phyloP scores from a whole-genome alignment of 2,113 vertebrate genomes.

The Phaethornis superciliosus region DNA sequence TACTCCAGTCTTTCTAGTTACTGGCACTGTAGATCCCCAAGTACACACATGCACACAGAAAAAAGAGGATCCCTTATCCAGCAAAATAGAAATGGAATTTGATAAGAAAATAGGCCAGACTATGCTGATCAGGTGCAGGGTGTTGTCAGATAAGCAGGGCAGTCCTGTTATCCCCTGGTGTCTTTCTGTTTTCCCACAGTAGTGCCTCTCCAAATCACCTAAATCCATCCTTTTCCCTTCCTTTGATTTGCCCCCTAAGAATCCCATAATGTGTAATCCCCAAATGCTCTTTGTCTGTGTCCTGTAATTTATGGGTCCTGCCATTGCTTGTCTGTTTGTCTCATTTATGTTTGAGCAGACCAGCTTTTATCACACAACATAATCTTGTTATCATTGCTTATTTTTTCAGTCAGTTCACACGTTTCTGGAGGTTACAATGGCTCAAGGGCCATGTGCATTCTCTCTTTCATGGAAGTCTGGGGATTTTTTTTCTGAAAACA shows the following conservation, averaged over 20 bases:
- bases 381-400: neutral
- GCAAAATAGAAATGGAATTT: neutral
- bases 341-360: neutral
- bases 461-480: neutral
- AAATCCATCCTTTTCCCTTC: neutral
- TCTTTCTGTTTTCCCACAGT: neutral
- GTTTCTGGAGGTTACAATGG: neutral
- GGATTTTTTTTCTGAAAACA: neutral
- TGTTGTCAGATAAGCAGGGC: neutral
- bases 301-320: accelerated
- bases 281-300: neutral
- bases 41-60: neutral
- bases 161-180: neutral
- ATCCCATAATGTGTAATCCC: neutral
- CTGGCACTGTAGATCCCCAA: neutral
- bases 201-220: neutral
- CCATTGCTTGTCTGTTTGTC: accelerated
- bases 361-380: neutral
- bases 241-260: neutral
- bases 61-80: neutral
- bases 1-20: neutral
- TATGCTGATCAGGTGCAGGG: neutral
- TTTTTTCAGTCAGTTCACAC: neutral
- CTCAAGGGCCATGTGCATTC: neutral
- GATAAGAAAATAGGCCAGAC: neutral